A percentile compares a stretch with the other conserved stretches of the same genome.
Conservation (phyloP, 2,113 vertebrate species). For the Ptilonorhynchus violaceus region DNA sequence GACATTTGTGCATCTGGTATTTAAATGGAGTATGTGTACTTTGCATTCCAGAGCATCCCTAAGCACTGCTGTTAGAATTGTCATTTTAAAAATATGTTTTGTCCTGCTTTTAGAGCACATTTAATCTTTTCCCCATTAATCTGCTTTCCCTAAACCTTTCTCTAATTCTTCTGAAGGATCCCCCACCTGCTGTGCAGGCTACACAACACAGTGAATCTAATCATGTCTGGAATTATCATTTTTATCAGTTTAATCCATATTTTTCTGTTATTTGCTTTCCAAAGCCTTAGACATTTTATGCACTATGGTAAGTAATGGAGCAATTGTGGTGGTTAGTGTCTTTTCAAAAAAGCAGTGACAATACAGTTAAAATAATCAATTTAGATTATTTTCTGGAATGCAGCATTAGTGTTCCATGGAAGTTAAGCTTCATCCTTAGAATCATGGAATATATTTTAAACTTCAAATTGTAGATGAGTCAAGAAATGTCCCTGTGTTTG, state of each 20-base stretch:
- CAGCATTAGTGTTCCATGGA: constrained; percentile 17
- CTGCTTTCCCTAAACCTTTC: constrained; percentile 80
- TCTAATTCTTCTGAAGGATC: constrained; percentile 77
- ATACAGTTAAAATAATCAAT: constrained; percentile 59
- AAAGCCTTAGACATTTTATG: constrained; percentile 52
- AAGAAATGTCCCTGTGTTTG: background rate
- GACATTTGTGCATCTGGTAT: constrained; percentile 39
- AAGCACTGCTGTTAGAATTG: constrained; percentile 60
- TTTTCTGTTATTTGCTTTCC: constrained; percentile 69
- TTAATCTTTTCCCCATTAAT: constrained; percentile 77
- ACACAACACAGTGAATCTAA: constrained; percentile 74
- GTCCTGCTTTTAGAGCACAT: constrained; percentile 72
- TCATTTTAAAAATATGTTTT: constrained; percentile 75
- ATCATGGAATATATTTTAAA: constrained; percentile 39
- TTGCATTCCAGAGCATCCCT: constrained; percentile 47
- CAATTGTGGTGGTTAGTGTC: constrained; percentile 35
- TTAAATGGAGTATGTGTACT: constrained; percentile 56
- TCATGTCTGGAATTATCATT: constrained; percentile 74
- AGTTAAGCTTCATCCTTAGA: constrained; percentile 36
- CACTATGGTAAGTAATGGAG: constrained; percentile 55
- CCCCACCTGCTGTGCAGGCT: constrained; percentile 73
- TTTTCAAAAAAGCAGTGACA: constrained; percentile 28
- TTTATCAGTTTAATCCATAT: constrained; percentile 77
- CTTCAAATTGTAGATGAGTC: background rate
- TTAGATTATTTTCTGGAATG: constrained; percentile 66